These are phyloP conservation scores for Octopus sinensis DNA, from an alignment of 1,140 invertebrate species.

Conservation along the genomic window DNA sequence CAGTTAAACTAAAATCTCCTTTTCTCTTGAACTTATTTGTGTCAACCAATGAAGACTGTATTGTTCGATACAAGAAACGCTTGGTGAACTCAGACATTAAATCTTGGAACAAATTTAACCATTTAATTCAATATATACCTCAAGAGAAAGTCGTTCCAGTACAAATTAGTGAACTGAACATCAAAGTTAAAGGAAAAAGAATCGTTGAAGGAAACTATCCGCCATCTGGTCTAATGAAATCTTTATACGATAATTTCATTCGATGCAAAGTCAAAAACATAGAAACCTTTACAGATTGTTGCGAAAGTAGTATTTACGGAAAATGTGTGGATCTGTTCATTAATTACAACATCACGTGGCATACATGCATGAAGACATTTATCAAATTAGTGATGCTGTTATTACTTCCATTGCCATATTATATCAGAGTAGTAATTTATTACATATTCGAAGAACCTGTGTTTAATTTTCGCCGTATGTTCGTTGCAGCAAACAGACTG, in stretches of 20 bases:
- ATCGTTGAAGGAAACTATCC: constrained; percentile 49
- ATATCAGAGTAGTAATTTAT: constrained; percentile 47
- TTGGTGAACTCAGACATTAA: constrained; percentile 42
- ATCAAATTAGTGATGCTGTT: constrained; percentile 42
- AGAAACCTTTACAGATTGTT: constrained; percentile 45
- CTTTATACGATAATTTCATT: constrained; percentile 47
- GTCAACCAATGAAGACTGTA: constrained; percentile 33
- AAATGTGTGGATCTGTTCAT: constrained; percentile 28
- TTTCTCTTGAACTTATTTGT: constrained; percentile 48
- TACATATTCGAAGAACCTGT: constrained; percentile 49
- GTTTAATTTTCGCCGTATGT: constrained; percentile 28
- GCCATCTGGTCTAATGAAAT: constrained; percentile 44
- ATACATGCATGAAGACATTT: constrained; percentile 36
- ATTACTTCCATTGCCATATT: constrained; percentile 46
- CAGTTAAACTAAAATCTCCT: constrained; percentile 44
- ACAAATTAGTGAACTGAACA: constrained; percentile 39
- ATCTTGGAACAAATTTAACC: constrained; percentile 40
- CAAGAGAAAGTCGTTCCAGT: constrained; percentile 43
- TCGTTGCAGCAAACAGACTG: constrained; percentile 31
- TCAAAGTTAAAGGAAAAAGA: constrained; percentile 50
- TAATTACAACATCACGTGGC: constrained; percentile 44
- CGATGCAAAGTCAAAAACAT: constrained; percentile 48
- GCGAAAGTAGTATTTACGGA: constrained; percentile 45
- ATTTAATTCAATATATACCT: constrained; percentile 35
- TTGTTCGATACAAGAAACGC: constrained; percentile 39